Conservation (phyloP, 2,888 invertebrate genomes). For the Andrena bucephala region DNA sequence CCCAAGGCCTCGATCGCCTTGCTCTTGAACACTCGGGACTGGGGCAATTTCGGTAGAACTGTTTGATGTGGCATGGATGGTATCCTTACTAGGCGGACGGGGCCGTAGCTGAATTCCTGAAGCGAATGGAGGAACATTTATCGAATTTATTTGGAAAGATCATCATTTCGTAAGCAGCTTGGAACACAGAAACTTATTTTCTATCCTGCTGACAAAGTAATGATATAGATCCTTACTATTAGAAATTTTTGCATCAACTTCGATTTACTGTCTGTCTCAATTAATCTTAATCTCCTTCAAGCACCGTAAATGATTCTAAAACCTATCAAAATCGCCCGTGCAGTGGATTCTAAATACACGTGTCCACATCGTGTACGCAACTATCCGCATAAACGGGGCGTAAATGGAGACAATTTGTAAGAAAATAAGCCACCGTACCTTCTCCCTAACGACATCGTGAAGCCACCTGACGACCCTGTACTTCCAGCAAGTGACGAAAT, state of each 20-base stretch:
- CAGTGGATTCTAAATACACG: too few relatives aligned
- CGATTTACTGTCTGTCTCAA: too few relatives aligned
- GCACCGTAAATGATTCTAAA: too few relatives aligned
- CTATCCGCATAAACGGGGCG: too few relatives aligned
- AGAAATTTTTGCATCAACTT: too few relatives aligned
- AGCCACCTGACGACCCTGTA: constrained; percentile 81
- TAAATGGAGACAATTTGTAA: too few relatives aligned
- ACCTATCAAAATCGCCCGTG: too few relatives aligned
- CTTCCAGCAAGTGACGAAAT: constrained; percentile 80
- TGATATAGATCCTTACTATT: too few relatives aligned
- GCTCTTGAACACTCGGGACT: constrained; percentile 71
- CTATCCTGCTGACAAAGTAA: too few relatives aligned
- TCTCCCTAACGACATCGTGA: constrained; percentile 77
- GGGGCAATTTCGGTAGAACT: constrained; percentile 78
- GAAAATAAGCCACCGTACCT: constrained; percentile 70
- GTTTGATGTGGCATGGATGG: constrained; percentile 73
- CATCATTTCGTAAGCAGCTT: background rate
- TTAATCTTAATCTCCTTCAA: too few relatives aligned
- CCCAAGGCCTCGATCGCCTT: constrained; percentile 76
- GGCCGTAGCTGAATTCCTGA: constrained; percentile 81
- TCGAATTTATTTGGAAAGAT: background rate
- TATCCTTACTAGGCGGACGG: constrained; percentile 81
- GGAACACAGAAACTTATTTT: background rate
- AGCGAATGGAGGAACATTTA: constrained; percentile 27
- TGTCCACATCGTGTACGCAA: too few relatives aligned